phyloP scores from a whole-genome alignment of 2,797 vertebrate species.

The Crypturellus tataupa region DNA sequence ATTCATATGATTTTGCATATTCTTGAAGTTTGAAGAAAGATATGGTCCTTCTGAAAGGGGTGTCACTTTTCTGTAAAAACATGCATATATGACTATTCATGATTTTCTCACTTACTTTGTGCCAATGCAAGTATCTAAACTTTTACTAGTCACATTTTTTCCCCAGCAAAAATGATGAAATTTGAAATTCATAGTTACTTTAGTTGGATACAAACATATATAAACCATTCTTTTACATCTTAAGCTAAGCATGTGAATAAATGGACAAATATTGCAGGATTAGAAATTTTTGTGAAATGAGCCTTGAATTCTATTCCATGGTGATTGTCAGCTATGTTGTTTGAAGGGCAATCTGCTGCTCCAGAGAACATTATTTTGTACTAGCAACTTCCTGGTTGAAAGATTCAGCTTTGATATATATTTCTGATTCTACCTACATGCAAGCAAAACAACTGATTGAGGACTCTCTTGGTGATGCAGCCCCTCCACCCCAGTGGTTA shows the following conservation, averaged over 20 bases:
- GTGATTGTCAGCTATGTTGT: neutral
- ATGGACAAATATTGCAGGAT: neutral
- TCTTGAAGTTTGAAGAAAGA: neutral
- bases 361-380: neutral
- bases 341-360: neutral
- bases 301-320: neutral
- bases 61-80: neutral
- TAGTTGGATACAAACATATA: neutral
- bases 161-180: neutral
- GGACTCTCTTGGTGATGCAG: neutral
- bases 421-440: neutral
- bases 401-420: neutral
- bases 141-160: neutral
- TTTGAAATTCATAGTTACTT: neutral
- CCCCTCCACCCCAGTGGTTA: neutral
- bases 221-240: neutral
- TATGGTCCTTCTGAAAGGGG: neutral
- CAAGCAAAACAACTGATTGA: neutral
- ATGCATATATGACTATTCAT: neutral
- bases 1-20: neutral
- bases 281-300: neutral
- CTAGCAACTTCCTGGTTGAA: neutral
- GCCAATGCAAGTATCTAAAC: neutral
- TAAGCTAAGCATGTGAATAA: neutral
- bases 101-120: neutral